Evolutionary conservation across 1,140 invertebrate species (phyloP), one percentile per base, ranked within the genome.

Genomic region (Lepidotrigona ventralis): DNA sequence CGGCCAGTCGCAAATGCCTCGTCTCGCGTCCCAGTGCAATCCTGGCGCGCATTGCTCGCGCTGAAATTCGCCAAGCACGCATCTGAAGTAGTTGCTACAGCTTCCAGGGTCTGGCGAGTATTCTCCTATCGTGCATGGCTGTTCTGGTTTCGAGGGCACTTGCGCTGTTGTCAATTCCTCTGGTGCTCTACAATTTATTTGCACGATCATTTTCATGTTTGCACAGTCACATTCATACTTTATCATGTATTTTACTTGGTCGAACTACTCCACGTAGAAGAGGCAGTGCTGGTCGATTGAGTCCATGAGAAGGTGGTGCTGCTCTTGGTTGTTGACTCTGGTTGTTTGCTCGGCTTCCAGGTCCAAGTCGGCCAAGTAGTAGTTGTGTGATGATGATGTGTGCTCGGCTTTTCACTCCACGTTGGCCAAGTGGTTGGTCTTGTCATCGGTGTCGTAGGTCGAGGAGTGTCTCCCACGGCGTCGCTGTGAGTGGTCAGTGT

Each of bases 1-100:
- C 4, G 97, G 97, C 97, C 97, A 98, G 90, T 98, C 97, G 86
- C 97, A 98, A 14, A 96, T 93, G n/a, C 94, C 94, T 23, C 93
- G 93, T 6, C 92, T 91, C 15, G 93, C 91, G 87, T 97, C 97
- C 97, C 97, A 98, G 89, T 98, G 97, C n/a, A 98, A 91, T 56
- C 97, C 97, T 1, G 96, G 95, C 0, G 97, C 96, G 91, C 97
- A 98, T 46, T 96, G 95, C 86, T 97, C 96, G 53, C 95, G 96
- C 66, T 94, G 95, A 76, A 96, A 94, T 76, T 96, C 95, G 0
- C 96, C 96, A 6, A 95, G 93, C 21, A 97, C 95, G 89, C 97
- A 98, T 90, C 96, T 95, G 79, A 96, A 96, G 90, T 97, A 98
- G 1, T 95, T 95, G 81, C 96, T 96, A 86, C 97, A 98, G 89